Base-by-base conservation (phyloP, 2,888 invertebrate species). In the Acronicta alni region DNA sequence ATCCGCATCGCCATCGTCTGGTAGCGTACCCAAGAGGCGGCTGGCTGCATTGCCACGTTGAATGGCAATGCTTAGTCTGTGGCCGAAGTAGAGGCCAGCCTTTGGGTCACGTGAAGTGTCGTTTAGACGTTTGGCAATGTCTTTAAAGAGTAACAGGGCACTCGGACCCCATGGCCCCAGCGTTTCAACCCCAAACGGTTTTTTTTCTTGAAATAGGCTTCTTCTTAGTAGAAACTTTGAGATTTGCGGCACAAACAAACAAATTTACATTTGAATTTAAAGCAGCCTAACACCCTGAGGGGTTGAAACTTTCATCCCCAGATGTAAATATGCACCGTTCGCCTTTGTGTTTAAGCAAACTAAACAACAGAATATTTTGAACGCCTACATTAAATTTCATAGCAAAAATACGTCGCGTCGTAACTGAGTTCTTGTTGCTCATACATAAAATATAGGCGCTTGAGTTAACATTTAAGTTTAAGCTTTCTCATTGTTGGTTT, bases 191-290 rank as follows among this genome's bases (percentile, higher is more conserved):
- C 20, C 2, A 20, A 20, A 20, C 20, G 5, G 5, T 5, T 20
- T 20, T 5, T 20, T 20, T 20, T 32, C 26, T 26, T 26, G 26
- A 7, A 26, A 26, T 6, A 6, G 2, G 7, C 3, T 15, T 38
- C 2, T n/a, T n/a, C 20, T 7, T 23, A 26, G 9, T 38, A 38
- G 9, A 16, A 57, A 20, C 16, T 32, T 23, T 30, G 26, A 47
- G 16, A 35, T 59, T 47, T 15, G 16, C 7, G n/a, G 42, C 15
- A 54, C 58, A 58, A 39, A 43, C 41, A 48, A 17, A 32, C 48
- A 20, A 23, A 59, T 67, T 72, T 66, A 17, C 54, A 59, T 71
- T 32, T 62, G 41, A 48, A 55, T 52, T 62, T 47, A 38, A 49
- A 32, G 32, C 15, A 15, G 37, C 14, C 42, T 3, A 1, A 16